A percentile compares a stretch with the other conserved stretches of the same genome.
Evolutionary conservation across 53 echinoderm and acorn worm species (phyloP).

Genomic region (Mesocentrotus franciscanus): DNA sequence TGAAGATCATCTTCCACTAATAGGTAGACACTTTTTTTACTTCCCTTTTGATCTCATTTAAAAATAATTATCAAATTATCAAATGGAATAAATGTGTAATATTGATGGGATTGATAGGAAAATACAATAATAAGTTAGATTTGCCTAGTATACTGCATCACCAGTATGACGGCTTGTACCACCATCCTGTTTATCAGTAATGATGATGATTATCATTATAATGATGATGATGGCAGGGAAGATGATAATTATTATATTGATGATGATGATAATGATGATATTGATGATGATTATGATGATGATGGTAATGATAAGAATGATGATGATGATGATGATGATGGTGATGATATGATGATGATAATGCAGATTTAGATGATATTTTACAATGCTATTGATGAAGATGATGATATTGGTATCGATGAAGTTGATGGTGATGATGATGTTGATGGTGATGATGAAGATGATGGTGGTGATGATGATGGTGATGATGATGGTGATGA

Average conservation of each 20-base stretch:
- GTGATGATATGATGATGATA: not conserved
- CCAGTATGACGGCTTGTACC: no score
- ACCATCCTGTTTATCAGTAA: no score
- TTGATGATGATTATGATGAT: slow-evolving; percentile 48
- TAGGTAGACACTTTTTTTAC: slow-evolving; percentile 61
- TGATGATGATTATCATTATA: not conserved
- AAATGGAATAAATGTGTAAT: no score
- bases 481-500: not conserved
- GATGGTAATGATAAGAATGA: slow-evolving; percentile 34
- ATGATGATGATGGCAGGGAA: not conserved
- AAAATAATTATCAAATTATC: no score
- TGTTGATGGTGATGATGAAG: not conserved
- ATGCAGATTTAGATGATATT: not conserved
- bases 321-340: slow-evolving; percentile 13
- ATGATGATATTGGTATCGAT: not conserved
- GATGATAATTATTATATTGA: not conserved
- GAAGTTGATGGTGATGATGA: not conserved
- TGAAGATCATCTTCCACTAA: slow-evolving; percentile 67
- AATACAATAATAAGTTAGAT: no score
- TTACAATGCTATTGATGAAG: not conserved
- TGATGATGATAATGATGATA: not conserved
- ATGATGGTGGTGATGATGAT: not conserved
- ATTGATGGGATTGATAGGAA: no score
- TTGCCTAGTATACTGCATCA: no score
- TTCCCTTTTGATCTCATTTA: no score